Evolutionary conservation across 2,113 vertebrate species (phyloP).

Genomic region (Thalassarche chlororhynchos): DNA sequence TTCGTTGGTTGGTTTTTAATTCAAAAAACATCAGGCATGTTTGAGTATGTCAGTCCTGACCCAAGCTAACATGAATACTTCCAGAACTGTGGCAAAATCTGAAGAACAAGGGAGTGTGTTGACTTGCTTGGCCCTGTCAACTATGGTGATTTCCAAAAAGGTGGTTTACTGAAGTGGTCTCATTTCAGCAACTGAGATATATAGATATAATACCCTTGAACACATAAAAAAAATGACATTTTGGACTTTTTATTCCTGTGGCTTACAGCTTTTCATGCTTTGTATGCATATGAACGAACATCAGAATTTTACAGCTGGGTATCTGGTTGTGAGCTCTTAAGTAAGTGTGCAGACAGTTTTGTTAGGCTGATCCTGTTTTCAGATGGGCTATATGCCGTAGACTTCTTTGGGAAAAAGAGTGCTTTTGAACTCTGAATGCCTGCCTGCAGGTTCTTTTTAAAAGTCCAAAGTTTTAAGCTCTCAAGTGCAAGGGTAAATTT

Average conservation of each 20-base stretch:
- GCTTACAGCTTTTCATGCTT: not conserved
- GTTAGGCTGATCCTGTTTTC: not conserved
- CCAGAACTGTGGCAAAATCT: not conserved
- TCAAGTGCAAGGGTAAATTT: not conserved
- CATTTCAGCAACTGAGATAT: not conserved
- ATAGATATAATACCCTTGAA: not conserved
- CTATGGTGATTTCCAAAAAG: not conserved
- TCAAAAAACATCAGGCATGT: not conserved
- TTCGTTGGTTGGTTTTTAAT: not conserved
- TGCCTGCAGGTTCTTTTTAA: not conserved
- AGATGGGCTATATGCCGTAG: not conserved
- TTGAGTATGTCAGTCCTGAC: not conserved
- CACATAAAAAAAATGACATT: not conserved
- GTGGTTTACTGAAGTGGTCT: not conserved
- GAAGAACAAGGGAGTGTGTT: not conserved
- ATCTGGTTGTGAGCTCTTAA: not conserved
- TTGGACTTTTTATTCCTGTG: not conserved
- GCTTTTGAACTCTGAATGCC: not conserved
- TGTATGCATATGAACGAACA: not conserved
- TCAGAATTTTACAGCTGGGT: accelerated
- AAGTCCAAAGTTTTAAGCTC: not conserved
- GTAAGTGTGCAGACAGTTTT: not conserved
- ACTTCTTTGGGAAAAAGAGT: not conserved
- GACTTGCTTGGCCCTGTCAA: not conserved
- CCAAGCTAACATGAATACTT: not conserved